Evolutionary conservation across 2,888 invertebrate genomes (phyloP), one percentile per base, ranked within the genome.

Genomic region (Diarsia rubi): DNA sequence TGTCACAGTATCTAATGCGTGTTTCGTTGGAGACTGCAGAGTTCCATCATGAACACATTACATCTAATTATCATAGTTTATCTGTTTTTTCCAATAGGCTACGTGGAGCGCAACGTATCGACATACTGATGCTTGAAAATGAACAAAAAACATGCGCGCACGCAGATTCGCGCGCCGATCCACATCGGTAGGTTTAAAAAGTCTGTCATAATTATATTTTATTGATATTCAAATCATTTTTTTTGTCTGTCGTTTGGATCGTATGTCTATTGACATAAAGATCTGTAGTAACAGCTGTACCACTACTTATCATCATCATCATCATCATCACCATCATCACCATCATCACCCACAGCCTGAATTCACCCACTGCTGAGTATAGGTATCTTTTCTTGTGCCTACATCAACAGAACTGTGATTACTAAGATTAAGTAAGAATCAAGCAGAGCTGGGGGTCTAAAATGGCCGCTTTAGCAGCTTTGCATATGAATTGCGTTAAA

Each of bases 11-110:
- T 91, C 91, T 89, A 93, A 91, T 93, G 94, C 91, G 93, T 92
- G 88, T 86, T 84, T 88, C 80, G 83, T 72, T 72, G 44, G 84
- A 89, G 89, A 91, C 91, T 90, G 92, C 87, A 89, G 91, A 88
- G 91, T 91, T 90, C 92, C 88, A 91, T 90, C 89, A 90, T 92
- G 94, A 90, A 89, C 93, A 92, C 93, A 90, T 92, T 93, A 92
- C 92, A 93, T 94, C 87, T 93, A 94, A 95, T 96, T 95, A 95
- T 94, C 94, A 95, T 95, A 95, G 89, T 95, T 94, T 95, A 95
- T 96, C 95, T 94, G 94, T 93, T 95, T 96, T 96, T 96, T 93
- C 95, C 94, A 95, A 95, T 95, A 92, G 92, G 91, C 85, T 94
- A 94, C 94, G 90, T 94, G 93, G 92, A 95, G 94, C 95, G 94